Conservation (phyloP, 2,113 vertebrate genomes). For the Zosterops borbonicus region DNA sequence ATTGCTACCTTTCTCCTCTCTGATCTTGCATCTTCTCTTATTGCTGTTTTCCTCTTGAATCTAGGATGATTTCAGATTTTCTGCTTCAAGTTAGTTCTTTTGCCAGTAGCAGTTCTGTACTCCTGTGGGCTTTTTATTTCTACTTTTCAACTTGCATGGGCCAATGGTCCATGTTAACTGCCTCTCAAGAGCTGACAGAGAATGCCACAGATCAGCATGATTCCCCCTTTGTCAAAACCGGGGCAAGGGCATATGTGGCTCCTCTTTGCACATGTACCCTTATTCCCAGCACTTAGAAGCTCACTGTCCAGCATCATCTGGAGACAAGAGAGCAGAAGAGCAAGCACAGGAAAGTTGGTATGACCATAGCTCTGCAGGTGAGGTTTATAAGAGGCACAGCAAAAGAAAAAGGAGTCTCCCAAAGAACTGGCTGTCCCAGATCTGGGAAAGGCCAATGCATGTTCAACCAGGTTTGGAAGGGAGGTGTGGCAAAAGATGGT, state of each 20-base stretch:
- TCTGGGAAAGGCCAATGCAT: neutral
- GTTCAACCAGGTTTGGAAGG: neutral
- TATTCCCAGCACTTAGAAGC: neutral
- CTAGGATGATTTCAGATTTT: neutral
- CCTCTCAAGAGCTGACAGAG: neutral
- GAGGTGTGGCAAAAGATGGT: neutral
- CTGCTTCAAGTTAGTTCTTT: neutral
- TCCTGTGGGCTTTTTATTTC: neutral
- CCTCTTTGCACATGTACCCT: neutral
- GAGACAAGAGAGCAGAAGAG: neutral
- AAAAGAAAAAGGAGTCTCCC: neutral
- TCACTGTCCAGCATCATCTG: neutral
- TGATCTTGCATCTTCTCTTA: neutral
- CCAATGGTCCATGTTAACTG: neutral
- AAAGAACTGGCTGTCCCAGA: neutral
- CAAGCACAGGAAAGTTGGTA: neutral
- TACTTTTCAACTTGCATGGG: neutral
- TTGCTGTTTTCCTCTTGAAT: neutral
- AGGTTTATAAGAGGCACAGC: neutral
- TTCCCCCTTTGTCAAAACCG: neutral
- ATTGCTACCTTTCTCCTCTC: neutral
- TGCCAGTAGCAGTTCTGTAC: neutral
- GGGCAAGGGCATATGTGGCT: neutral
- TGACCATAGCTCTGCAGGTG: fast-evolving
- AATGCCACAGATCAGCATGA: neutral